A percentile compares a stretch with the other conserved stretches of the same genome.
Conservation (phyloP, 2,113 vertebrate genomes). For the Chaenogobius annularis region DNA sequence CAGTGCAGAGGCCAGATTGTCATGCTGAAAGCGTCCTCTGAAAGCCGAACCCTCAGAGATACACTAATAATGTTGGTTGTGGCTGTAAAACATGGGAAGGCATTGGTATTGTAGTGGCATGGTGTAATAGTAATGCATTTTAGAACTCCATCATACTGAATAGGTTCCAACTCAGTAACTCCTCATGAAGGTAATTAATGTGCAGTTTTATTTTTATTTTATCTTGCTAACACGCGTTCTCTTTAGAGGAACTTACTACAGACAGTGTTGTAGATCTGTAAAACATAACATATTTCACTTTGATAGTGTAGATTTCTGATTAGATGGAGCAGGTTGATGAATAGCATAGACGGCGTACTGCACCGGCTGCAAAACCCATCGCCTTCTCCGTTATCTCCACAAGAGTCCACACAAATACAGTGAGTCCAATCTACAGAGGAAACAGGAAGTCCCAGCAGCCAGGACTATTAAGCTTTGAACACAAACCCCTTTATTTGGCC, state of each 20-base stretch:
- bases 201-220: too few relatives aligned
- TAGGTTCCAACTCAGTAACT: too few relatives aligned
- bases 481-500: slow-evolving; percentile 29
- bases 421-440: slow-evolving; percentile 23
- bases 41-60: background rate
- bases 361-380: slow-evolving; percentile 18
- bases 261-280: background rate
- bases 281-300: background rate
- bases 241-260: too few relatives aligned
- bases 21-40: background rate
- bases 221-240: too few relatives aligned
- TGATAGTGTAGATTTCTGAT: background rate
- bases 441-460: slow-evolving; percentile 41
- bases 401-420: background rate
- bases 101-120: too few relatives aligned
- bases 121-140: too few relatives aligned
- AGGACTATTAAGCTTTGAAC: slow-evolving; percentile 41
- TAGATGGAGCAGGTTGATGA: slow-evolving; percentile 8
- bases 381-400: background rate
- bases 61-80: background rate
- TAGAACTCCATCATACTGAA: too few relatives aligned
- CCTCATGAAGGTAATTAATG: too few relatives aligned
- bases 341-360: slow-evolving; percentile 11
- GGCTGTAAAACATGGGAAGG: too few relatives aligned
- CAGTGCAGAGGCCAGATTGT: background rate